phyloP scores from a whole-genome alignment of 2,888 invertebrate species.

The Oxyscelio sp. region DNA sequence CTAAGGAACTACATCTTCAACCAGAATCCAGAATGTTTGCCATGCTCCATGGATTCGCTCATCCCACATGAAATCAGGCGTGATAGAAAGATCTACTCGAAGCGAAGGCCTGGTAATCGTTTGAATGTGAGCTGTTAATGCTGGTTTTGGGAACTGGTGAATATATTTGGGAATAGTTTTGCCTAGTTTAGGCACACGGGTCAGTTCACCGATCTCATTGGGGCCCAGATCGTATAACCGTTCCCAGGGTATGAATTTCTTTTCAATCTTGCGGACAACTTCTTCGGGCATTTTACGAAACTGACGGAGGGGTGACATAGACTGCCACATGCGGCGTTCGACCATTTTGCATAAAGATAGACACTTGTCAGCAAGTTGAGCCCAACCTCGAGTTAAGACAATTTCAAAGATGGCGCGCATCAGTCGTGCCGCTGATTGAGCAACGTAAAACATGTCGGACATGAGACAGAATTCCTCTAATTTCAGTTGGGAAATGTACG shows the following conservation, averaged over 20 bases:
- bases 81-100: constrained; percentile 98
- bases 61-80: constrained; percentile 99
- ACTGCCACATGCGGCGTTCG: constrained; percentile 99
- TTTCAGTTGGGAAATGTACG: constrained; percentile 99
- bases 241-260: constrained; percentile 98
- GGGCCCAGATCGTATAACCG: constrained; percentile 98
- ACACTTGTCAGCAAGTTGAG: constrained; percentile 98
- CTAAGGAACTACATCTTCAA: constrained; percentile 96
- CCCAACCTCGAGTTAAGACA: constrained; percentile 97
- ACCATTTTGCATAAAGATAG: constrained; percentile 99
- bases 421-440: constrained; percentile 98
- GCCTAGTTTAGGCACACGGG: constrained; percentile 96
- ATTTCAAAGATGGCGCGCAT: constrained; percentile 99
- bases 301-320: constrained; percentile 99
- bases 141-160: constrained; percentile 98
- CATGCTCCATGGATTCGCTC: constrained; percentile 96
- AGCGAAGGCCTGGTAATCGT: constrained; percentile 98
- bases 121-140: constrained; percentile 98
- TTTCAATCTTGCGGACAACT: constrained; percentile 98
- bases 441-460: constrained; percentile 99
- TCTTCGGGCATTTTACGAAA: constrained; percentile 99
- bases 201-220: constrained; percentile 98
- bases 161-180: constrained; percentile 98
- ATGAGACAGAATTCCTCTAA: constrained; percentile 99
- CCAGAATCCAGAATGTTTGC: constrained; percentile 96